These are phyloP conservation scores for Cyclura pinguis DNA, from an alignment of 2,797 vertebrate species.

Conservation along the genomic window DNA sequence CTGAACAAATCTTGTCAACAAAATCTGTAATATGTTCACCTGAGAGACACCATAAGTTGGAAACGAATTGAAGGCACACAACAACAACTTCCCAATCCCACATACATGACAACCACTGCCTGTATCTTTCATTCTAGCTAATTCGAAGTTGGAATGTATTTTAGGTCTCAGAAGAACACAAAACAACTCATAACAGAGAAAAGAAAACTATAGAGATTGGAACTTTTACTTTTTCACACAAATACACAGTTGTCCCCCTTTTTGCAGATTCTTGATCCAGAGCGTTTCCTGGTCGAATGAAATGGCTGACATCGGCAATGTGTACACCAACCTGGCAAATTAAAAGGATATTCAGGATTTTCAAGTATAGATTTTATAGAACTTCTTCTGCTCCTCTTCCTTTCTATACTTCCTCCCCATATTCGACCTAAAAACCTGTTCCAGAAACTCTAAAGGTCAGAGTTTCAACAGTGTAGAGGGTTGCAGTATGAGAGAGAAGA, in stretches of 20 bases:
- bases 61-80: too few relatives aligned
- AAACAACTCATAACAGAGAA: not conserved
- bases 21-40: too few relatives aligned
- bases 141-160: not conserved
- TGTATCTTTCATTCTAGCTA: not conserved
- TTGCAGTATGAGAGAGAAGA: not conserved
- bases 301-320: constrained; percentile 98
- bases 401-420: too few relatives aligned
- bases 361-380: not conserved
- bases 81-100: too few relatives aligned
- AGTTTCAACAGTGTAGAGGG: too few relatives aligned
- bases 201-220: not conserved
- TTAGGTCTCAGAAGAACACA: not conserved
- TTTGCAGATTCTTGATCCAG: constrained; percentile 94
- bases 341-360: constrained; percentile 20
- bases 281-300: constrained; percentile 95
- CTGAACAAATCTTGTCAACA: too few relatives aligned
- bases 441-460: too few relatives aligned
- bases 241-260: constrained; percentile 96
- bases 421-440: too few relatives aligned
- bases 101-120: not conserved
- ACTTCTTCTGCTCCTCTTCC: not conserved
- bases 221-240: constrained; percentile 92
- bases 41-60: too few relatives aligned
- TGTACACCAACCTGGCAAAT: constrained; percentile 92